A percentile compares a stretch with the other conserved stretches of the same genome.
phyloP scores from a whole-genome alignment of 30 jellyfish, hydroid and myxozoan species.

The Aurelia sp. region DNA sequence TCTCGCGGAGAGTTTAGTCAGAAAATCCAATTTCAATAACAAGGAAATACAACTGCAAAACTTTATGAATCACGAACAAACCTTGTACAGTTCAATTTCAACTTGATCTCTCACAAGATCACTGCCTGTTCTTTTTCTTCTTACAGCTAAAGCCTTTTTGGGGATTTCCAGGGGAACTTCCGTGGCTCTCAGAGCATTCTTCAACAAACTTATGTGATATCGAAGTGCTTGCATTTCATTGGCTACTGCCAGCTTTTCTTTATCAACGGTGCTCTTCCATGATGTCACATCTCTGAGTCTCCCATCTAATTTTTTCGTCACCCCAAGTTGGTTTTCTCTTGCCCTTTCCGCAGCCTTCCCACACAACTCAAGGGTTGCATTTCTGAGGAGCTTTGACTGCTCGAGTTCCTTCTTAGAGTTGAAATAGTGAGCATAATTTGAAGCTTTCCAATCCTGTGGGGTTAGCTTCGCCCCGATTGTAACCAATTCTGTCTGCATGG shows the following conservation, averaged over 20 bases:
- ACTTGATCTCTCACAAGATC: conserved; percentile 74
- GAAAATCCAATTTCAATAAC: too few relatives aligned
- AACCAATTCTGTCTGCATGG: conserved; percentile 68
- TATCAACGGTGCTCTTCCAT: conserved; percentile 67
- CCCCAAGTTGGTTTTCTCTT: conserved; percentile 54
- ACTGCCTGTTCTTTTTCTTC: conserved; percentile 69
- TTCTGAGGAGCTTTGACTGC: conserved; percentile 68
- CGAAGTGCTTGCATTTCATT: conserved; percentile 74
- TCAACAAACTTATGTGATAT: conserved; percentile 52
- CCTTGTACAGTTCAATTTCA: conserved; percentile 69
- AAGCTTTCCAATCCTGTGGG: conserved; percentile 79
- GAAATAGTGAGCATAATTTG: conserved; percentile 71
- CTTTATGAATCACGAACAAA: background rate
- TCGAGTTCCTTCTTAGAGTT: conserved; percentile 68
- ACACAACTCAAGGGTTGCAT: conserved; percentile 62
- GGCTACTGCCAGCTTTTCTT: conserved; percentile 69
- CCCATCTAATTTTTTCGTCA: conserved; percentile 46
- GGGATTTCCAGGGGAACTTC: conserved; percentile 72
- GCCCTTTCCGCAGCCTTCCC: conserved; percentile 64
- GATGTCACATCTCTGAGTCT: conserved; percentile 53
- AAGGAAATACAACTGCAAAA: too few relatives aligned
- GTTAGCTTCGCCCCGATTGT: conserved; percentile 54
- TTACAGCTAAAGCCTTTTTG: conserved; percentile 66
- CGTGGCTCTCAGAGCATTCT: conserved; percentile 59
- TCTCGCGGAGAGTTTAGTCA: too few relatives aligned